A percentile compares a stretch with the other conserved stretches of the same genome.
These are phyloP conservation scores for Argyresthia goedartella DNA, from an alignment of 2,888 invertebrate genomes.

Conservation along the genomic window DNA sequence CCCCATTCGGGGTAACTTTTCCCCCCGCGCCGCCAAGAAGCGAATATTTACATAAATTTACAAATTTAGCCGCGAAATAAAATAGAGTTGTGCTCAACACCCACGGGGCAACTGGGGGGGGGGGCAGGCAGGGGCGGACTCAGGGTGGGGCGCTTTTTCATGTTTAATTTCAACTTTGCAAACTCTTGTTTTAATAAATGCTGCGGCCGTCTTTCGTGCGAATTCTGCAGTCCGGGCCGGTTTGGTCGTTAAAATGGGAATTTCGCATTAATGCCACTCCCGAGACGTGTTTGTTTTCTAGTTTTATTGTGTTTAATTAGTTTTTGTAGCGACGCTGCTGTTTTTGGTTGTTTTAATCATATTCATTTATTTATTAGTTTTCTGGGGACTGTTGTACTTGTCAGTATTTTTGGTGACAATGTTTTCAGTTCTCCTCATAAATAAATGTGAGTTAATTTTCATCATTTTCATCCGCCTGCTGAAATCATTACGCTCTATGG, in stretches of 20 bases:
- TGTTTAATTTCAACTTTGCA: conserved; percentile 71
- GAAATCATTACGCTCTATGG: too few species aligned
- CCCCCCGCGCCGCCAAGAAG: conserved; percentile 46
- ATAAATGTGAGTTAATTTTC: too few species aligned
- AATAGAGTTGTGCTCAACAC: conserved; percentile 40
- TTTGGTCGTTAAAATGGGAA: conserved; percentile 47
- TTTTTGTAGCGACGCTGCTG: conserved; percentile 22
- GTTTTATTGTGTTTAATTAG: conserved; percentile 60
- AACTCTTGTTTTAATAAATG: conserved; percentile 67
- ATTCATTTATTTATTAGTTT: not conserved
- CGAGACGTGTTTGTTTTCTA: conserved; percentile 32
- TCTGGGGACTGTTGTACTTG: not conserved
- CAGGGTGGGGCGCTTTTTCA: conserved; percentile 52
- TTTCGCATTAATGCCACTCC: conserved; percentile 44
- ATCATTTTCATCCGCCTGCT: too few species aligned
- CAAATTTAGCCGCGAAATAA: conserved; percentile 65
- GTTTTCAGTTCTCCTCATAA: too few species aligned
- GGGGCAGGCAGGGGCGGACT: conserved; percentile 19
- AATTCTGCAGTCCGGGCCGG: conserved; percentile 53
- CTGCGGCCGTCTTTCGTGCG: conserved; percentile 49
- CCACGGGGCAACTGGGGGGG: conserved; percentile 14
- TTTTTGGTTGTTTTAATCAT: not conserved
- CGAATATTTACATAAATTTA: conserved; percentile 69
- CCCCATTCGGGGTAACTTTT: conserved; percentile 34
- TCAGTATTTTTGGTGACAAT: not conserved